phyloP scores from a whole-genome alignment of 2,113 vertebrate genomes.

The Tragulus kanchil region DNA sequence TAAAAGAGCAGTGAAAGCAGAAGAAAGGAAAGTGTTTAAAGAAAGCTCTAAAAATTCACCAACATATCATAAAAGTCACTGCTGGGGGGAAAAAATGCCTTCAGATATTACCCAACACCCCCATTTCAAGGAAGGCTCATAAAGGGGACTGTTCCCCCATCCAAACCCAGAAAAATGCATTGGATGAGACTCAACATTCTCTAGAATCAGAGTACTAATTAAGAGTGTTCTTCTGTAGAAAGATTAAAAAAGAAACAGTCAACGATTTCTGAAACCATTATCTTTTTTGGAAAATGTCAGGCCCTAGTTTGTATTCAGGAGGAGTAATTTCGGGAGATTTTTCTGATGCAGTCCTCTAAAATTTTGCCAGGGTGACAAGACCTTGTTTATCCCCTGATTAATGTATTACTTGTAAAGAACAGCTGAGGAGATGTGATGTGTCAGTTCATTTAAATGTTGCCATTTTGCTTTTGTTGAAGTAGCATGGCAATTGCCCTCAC shows the following conservation, averaged over 20 bases:
- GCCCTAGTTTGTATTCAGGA: constrained; percentile 56
- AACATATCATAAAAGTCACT: background rate
- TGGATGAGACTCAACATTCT: background rate
- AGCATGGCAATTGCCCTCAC: background rate
- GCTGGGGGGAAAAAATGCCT: background rate
- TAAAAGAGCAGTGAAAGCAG: background rate
- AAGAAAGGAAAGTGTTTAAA: background rate
- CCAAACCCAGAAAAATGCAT: background rate
- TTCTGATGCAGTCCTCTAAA: constrained; percentile 43
- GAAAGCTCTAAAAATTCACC: background rate
- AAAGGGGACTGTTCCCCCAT: background rate
- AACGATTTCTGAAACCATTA: background rate
- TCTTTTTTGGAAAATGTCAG: constrained; percentile 53
- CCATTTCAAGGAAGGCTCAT: background rate
- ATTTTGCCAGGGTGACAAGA: constrained; percentile 57
- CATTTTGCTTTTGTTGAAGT: constrained; percentile 52
- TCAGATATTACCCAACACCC: background rate
- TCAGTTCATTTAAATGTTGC: constrained; percentile 70
- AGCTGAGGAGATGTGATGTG: constrained; percentile 52
- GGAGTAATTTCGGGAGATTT: constrained; percentile 21
- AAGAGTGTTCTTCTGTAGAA: constrained; percentile 47
- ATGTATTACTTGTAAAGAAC: constrained; percentile 51
- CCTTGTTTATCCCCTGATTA: constrained; percentile 59
- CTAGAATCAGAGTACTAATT: constrained; percentile 40
- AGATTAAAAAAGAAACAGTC: background rate